A percentile compares a stretch with the other conserved stretches of the same genome.
Conservation (phyloP, 2,797 vertebrate species). For the Esox lucius region DNA sequence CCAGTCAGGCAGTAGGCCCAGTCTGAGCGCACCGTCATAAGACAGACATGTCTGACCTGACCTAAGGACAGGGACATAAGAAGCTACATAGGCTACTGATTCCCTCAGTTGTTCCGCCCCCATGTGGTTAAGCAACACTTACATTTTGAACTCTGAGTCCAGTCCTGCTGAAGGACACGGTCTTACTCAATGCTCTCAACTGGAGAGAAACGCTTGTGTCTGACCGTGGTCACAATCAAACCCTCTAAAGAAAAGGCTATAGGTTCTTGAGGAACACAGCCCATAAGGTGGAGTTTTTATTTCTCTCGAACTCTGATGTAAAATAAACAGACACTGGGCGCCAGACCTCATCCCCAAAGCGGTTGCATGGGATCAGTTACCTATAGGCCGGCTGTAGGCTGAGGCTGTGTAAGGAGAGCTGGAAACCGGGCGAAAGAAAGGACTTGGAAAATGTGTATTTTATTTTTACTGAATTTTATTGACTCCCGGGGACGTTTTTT, state of each 20-base stretch:
- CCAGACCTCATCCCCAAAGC: conserved; percentile 9
- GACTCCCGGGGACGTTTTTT: not conserved
- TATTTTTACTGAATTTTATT: not conserved
- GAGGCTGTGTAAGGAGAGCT: not conserved
- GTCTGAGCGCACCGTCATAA: not conserved
- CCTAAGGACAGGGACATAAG: conserved; percentile 1
- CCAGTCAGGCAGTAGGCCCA: not conserved
- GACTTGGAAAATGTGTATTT: conserved; percentile 13
- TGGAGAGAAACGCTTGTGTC: not conserved
- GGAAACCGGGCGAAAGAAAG: not conserved
- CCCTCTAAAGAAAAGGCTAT: not conserved
- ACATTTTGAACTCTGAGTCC: conserved; percentile 18
- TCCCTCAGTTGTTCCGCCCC: conserved; percentile 72
- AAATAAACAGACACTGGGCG: conserved; percentile 13
- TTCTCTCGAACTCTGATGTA: conserved; percentile 4
- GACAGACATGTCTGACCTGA: conserved; percentile 41
- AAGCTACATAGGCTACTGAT: conserved; percentile 28
- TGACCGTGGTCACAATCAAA: not conserved
- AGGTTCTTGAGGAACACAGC: not conserved
- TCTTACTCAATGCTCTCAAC: not conserved
- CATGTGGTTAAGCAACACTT: conserved; percentile 65
- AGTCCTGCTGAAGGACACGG: not conserved
- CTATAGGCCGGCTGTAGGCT: not conserved
- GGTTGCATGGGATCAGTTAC: conserved; percentile 9
- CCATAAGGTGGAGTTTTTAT: not conserved